phyloP scores from a whole-genome alignment of 2,113 vertebrate species.

The Cacatua alba region DNA sequence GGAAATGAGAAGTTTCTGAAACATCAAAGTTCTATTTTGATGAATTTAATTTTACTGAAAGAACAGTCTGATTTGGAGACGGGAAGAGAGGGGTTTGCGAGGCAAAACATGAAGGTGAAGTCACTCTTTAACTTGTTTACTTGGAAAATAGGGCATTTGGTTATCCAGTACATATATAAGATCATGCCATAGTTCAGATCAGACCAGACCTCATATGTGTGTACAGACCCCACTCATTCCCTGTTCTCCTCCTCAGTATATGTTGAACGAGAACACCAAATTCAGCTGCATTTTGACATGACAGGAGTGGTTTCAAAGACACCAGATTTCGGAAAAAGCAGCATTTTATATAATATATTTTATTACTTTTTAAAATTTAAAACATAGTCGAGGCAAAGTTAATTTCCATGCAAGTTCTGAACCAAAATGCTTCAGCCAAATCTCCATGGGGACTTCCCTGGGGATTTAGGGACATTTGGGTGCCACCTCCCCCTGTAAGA shows the following conservation, averaged over 20 bases:
- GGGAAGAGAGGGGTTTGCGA: neutral
- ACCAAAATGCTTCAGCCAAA: rapidly evolving
- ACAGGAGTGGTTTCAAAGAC: neutral
- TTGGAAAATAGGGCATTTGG: neutral
- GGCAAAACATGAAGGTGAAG: neutral
- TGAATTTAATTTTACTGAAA: neutral
- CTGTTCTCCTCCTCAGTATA: neutral
- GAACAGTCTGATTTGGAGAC: neutral
- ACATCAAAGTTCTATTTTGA: neutral
- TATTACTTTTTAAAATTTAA: neutral
- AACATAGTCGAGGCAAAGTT: neutral
- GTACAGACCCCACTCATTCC: neutral
- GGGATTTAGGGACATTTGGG: neutral
- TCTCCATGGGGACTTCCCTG: neutral
- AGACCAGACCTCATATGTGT: neutral
- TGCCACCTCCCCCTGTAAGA: neutral
- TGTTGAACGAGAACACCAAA: neutral
- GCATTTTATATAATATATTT: neutral
- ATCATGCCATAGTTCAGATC: neutral
- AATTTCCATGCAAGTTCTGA: neutral
- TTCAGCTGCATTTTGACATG: neutral
- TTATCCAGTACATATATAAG: neutral
- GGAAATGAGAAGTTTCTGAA: neutral
- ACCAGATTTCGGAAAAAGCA: neutral
- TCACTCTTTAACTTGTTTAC: neutral